phyloP scores from a whole-genome alignment of 2,113 vertebrate species.

The Sturnus vulgaris region DNA sequence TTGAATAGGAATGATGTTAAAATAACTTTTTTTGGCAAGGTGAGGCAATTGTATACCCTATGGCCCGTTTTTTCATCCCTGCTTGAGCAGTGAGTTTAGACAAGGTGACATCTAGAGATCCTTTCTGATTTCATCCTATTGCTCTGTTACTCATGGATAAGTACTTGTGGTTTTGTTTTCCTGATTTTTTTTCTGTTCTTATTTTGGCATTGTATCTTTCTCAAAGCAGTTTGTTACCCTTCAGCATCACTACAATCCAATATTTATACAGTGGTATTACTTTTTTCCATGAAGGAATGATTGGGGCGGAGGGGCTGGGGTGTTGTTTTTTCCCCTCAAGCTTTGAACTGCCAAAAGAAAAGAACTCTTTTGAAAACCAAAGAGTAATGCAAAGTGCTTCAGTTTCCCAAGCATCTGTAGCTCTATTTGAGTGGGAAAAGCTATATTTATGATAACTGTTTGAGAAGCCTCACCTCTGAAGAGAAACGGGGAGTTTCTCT shows the following conservation, averaged over 20 bases:
- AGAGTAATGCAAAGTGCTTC: not conserved
- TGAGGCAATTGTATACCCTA: not conserved
- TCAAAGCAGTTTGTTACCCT: not conserved
- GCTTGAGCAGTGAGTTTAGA: not conserved
- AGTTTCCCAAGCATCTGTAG: not conserved
- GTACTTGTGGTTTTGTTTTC: not conserved
- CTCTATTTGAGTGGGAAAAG: not conserved
- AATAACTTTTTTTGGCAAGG: not conserved
- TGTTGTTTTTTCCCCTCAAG: not conserved
- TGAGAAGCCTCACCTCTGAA: not conserved
- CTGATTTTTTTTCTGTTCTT: not conserved
- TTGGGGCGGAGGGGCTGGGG: fast-evolving
- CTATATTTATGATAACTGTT: not conserved
- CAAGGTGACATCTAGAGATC: not conserved
- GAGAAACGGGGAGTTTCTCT: not conserved
- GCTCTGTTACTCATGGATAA: not conserved
- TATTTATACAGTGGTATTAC: not conserved
- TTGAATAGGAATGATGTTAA: not conserved
- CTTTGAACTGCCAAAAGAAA: not conserved
- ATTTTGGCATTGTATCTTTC: not conserved
- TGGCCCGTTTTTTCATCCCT: not conserved
- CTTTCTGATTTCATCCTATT: not conserved
- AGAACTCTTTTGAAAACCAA: not conserved
- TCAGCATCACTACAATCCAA: not conserved
- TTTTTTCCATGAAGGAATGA: not conserved